Evolutionary conservation across 2,888 invertebrate genomes (phyloP).

Genomic region (Sarcophaga caerulescens): DNA sequence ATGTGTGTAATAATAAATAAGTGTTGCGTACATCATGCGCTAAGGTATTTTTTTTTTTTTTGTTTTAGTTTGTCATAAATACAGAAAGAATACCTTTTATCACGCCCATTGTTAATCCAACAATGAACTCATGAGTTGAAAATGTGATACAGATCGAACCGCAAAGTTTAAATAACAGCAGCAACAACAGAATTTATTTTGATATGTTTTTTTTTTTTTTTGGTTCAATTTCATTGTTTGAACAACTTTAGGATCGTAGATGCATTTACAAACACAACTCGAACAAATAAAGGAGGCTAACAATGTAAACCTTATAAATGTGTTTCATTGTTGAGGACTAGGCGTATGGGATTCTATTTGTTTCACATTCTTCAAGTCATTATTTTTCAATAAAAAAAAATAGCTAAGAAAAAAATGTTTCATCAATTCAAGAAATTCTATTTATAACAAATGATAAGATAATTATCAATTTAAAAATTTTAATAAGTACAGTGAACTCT

Average conservation of each 20-base stretch:
- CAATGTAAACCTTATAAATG: background rate
- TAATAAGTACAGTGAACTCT: too few relatives aligned
- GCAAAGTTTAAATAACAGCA: constrained; percentile 36
- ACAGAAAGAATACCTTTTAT: constrained; percentile 51
- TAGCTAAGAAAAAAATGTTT: too few relatives aligned
- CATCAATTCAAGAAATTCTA: too few relatives aligned
- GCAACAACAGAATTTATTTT: background rate
- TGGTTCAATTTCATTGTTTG: background rate
- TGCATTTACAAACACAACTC: background rate
- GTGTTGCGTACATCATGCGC: constrained; percentile 56
- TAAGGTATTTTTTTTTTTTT: constrained; percentile 49
- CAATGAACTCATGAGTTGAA: constrained; percentile 7
- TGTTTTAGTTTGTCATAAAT: constrained; percentile 43
- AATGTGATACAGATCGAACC: constrained; percentile 59
- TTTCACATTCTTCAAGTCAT: background rate
- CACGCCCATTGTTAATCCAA: constrained; percentile 55
- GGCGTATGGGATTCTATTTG: background rate
- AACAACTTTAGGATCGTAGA: background rate
- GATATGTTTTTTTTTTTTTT: background rate
- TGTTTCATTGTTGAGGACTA: background rate
- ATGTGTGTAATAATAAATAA: constrained; percentile 35
- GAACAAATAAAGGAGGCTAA: background rate
- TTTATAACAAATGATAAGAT: too few relatives aligned
- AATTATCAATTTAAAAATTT: too few relatives aligned
- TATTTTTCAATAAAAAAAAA: background rate